Base-by-base conservation (phyloP, 2,888 invertebrate genomes). In the Acleris literana region DNA sequence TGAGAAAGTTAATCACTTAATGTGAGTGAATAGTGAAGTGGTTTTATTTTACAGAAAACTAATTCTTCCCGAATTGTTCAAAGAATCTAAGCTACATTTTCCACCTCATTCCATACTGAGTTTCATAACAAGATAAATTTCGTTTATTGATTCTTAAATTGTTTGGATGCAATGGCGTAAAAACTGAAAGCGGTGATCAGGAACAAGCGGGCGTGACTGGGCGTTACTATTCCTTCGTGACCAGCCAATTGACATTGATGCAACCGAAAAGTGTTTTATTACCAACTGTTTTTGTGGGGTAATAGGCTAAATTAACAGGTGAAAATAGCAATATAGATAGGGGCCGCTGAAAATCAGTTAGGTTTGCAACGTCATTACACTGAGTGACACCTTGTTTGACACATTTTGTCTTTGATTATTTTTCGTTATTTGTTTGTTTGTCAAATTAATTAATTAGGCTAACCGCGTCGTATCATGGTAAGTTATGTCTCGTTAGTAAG, bases 141-240 rank as follows among this genome's bases (percentile, higher is more conserved):
- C 22, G 9, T n/a, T 6, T 43, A 56, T 49, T 13, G n/a, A 13
- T 13, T 20, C 17, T 44, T 13, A 60, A 51, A 60, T 60, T 60
- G 20, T 17, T 46, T 2, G 13, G 51, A 72, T n/a, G n/a, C n/a
- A n/a, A n/a, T 77, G 74, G 75, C 77, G 79, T 73, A 80, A 82
- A 79, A 76, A 78, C 73, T 64, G 74, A 78, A 76, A 80, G 77
- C 74, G 71, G 71, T 72, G 68, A 68, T 68, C 68, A 70, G 70
- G 69, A 67, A 29, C 39, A 71, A 69, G 68, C 69, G 63, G 63
- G 71, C 77, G 77, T 75, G 78, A 78, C 74, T 72, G 59, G 6
- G 67, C 62, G 64, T 52, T 69, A 63, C 55, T 64, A 65, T 71
- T 72, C 71, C 72, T 72, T 74, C 74, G 77, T 75, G 80, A 78